These are phyloP conservation scores for Cosmia trapezina DNA, from an alignment of 2,888 invertebrate genomes.

Conservation along the genomic window DNA sequence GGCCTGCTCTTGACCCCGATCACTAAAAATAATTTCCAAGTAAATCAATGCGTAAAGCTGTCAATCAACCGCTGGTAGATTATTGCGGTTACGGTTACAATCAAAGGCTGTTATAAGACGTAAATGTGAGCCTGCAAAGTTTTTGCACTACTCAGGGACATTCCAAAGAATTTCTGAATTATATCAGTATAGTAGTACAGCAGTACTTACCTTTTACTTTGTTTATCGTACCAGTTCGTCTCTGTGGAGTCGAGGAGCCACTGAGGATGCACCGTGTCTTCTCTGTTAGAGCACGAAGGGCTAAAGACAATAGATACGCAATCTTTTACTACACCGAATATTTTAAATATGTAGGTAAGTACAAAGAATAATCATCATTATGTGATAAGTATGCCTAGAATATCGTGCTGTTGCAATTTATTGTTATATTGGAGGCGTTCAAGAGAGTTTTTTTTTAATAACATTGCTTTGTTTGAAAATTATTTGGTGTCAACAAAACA, in stretches of 20 bases:
- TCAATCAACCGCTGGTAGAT: not conserved
- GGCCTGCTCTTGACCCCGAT: no score
- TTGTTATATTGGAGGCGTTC: no score
- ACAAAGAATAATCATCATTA: not conserved
- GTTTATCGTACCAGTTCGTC: conserved; percentile 91
- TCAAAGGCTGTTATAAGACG: not conserved
- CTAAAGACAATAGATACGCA: conserved; percentile 66
- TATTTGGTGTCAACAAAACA: conserved; percentile 61
- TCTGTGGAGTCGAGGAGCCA: conserved; percentile 92
- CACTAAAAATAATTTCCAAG: not conserved
- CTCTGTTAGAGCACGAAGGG: conserved; percentile 89
- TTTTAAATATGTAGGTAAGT: not conserved
- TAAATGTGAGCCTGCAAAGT: not conserved
- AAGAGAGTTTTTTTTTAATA: not conserved
- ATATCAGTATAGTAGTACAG: not conserved
- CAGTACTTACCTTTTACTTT: conserved; percentile 76
- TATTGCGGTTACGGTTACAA: not conserved
- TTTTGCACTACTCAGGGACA: not conserved
- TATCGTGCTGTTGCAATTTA: not conserved
- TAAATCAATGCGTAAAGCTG: not conserved
- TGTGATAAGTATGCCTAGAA: not conserved
- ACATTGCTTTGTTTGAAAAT: conserved; percentile 56
- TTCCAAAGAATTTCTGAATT: not conserved
- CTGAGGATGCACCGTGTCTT: conserved; percentile 92
- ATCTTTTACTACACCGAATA: not conserved